Evolutionary conservation across 2,113 vertebrate species (phyloP).

Genomic region (Lycaon pictus): DNA sequence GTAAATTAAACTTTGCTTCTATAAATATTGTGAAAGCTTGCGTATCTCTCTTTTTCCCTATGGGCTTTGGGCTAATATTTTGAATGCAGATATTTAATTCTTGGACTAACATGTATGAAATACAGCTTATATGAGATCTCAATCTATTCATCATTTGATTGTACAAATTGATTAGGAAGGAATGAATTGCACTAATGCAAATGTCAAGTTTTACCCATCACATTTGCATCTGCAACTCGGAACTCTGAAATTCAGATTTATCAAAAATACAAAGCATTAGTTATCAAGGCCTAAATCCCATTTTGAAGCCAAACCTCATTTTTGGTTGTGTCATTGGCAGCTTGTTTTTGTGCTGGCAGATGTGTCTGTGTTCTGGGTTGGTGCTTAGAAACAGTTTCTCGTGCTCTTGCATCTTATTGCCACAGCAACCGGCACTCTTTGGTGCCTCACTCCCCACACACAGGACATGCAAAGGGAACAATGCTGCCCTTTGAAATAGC

Average conservation of each 20-base stretch:
- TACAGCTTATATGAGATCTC: background rate
- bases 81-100: background rate
- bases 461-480: slow-evolving; percentile 42
- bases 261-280: background rate
- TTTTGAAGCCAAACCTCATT: slow-evolving; percentile 71
- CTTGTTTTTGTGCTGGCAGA: slow-evolving; percentile 66
- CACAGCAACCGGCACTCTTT: slow-evolving; percentile 76
- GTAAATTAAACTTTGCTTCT: slow-evolving; percentile 34
- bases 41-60: background rate
- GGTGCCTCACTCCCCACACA: slow-evolving; percentile 29
- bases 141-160: background rate
- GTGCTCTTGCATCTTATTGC: slow-evolving; percentile 80
- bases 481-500: slow-evolving; percentile 20
- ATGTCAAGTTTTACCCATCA: background rate
- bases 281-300: background rate
- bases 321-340: background rate
- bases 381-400: slow-evolving; percentile 76
- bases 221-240: background rate
- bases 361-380: slow-evolving; percentile 60
- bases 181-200: background rate
- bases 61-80: slow-evolving; percentile 56
- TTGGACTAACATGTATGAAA: background rate
- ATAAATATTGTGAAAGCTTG: background rate
- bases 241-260: background rate
- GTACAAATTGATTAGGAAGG: background rate